Conservation (phyloP, 2,888 invertebrate species). For the Aleiodes testaceus region DNA sequence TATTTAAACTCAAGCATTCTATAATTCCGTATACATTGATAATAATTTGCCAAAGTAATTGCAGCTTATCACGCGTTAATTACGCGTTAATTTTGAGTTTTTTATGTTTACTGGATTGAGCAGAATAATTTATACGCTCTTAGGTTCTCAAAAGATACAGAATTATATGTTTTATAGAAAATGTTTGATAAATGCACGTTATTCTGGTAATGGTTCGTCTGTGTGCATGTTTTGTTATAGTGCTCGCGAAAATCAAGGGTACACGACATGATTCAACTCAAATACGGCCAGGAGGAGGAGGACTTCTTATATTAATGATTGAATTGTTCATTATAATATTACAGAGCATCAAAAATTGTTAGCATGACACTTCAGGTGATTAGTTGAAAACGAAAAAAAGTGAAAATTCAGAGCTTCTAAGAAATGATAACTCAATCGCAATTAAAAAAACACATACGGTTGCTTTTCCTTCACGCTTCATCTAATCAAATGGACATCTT, state of each 20-base stretch:
- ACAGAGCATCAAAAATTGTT: slow-evolving; percentile 60
- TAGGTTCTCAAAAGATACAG: slow-evolving; percentile 8
- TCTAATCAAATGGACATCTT: slow-evolving; percentile 18
- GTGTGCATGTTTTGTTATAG: slow-evolving; percentile 71
- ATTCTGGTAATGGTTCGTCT: slow-evolving; percentile 64
- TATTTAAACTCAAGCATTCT: no score
- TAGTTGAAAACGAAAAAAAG: slow-evolving; percentile 45
- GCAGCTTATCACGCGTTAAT: not conserved
- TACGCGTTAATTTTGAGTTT: not conserved
- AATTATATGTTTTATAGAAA: slow-evolving; percentile 23
- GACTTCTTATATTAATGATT: slow-evolving; percentile 71
- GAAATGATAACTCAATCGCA: slow-evolving; percentile 1
- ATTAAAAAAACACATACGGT: slow-evolving; percentile 38
- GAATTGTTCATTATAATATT: slow-evolving; percentile 60
- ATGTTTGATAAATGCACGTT: slow-evolving; percentile 54
- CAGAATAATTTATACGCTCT: slow-evolving; percentile 27
- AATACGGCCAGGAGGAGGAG: slow-evolving; percentile 63
- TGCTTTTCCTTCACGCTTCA: slow-evolving; percentile 53
- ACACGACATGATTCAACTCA: slow-evolving; percentile 61
- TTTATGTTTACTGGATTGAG: not conserved
- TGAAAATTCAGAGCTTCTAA: slow-evolving; percentile 18
- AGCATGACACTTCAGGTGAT: slow-evolving; percentile 68
- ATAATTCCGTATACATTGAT: not conserved
- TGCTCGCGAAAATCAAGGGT: slow-evolving; percentile 62
- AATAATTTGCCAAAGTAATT: slow-evolving; percentile 2